Percentiles rank a stretch among this genome's conserved stretches.
These are phyloP conservation scores for Thymallus thymallus DNA, from an alignment of 2,113 vertebrate species.

Conservation along the genomic window DNA sequence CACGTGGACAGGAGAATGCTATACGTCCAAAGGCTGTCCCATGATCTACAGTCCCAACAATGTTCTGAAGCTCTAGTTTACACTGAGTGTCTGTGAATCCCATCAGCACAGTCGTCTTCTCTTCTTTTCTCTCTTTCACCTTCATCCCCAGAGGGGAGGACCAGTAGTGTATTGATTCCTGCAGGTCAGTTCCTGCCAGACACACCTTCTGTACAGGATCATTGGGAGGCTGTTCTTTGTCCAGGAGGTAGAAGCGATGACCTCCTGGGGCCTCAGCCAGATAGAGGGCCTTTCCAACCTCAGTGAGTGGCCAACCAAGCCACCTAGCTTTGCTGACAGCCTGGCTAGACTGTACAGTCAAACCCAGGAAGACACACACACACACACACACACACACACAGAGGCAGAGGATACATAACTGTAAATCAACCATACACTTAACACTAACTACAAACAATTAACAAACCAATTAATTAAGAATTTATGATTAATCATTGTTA, in stretches of 20 bases:
- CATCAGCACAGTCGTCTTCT: too few relatives aligned
- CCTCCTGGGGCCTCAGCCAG: slow-evolving; percentile 87
- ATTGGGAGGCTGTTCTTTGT: slow-evolving; percentile 71
- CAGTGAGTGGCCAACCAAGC: slow-evolving; percentile 2
- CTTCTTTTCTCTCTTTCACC: too few relatives aligned
- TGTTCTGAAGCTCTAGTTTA: slow-evolving; percentile 83
- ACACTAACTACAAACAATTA: too few relatives aligned
- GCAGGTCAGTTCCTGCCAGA: slow-evolving; percentile 86
- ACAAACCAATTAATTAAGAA: too few relatives aligned
- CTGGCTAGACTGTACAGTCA: slow-evolving; percentile 86
- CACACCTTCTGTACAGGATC: slow-evolving; percentile 92
- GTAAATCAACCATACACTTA: too few relatives aligned
- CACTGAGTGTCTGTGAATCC: slow-evolving; percentile 87
- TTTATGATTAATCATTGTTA: too few relatives aligned
- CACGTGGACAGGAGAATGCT: slow-evolving; percentile 89
- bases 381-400: too few relatives aligned
- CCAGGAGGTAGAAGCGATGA: slow-evolving; percentile 88
- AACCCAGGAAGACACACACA: slow-evolving; percentile 76
- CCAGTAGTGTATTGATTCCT: too few relatives aligned
- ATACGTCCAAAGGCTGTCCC: slow-evolving; percentile 91
- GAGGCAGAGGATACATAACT: too few relatives aligned
- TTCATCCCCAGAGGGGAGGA: too few relatives aligned
- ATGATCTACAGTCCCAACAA: slow-evolving; percentile 79
- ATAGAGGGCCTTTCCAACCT: slow-evolving; percentile 78
- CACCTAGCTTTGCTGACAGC: slow-evolving; percentile 85